Percentiles rank a stretch among this genome's conserved stretches.
phyloP scores from a whole-genome alignment of 2,113 vertebrate genomes.

The Nothocercus julius region DNA sequence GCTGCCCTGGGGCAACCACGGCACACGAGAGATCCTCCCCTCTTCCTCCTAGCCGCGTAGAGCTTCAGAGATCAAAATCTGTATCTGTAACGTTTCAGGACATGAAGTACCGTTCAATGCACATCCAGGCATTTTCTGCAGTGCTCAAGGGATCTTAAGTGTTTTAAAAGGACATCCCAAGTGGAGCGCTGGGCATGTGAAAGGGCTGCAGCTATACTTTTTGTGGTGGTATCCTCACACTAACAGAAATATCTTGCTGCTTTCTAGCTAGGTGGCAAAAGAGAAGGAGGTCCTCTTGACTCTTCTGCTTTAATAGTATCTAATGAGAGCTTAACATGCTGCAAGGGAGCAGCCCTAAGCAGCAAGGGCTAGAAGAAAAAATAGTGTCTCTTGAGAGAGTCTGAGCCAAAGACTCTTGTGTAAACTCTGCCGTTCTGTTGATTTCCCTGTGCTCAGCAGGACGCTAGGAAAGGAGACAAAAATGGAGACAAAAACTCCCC shows the following conservation, averaged over 20 bases:
- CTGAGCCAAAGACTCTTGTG: neutral
- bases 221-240: neutral
- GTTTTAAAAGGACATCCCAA: neutral
- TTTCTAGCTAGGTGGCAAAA: neutral
- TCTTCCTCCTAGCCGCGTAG: neutral
- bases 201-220: neutral
- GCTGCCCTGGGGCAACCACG: neutral
- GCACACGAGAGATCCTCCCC: neutral
- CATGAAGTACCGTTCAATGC: neutral
- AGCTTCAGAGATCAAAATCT: neutral
- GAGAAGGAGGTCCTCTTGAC: neutral
- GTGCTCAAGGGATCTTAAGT: neutral
- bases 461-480: fast-evolving
- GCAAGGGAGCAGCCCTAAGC: neutral
- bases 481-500: neutral
- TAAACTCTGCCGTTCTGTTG: neutral
- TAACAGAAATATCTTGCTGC: neutral
- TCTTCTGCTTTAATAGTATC: neutral
- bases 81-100: fast-evolving
- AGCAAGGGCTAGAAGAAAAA: neutral
- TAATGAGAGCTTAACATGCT: neutral
- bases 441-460: neutral
- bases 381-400: neutral
- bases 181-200: neutral
- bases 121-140: neutral